Conservation (phyloP, 53 echinoderm and acorn worm species). For the Zoroaster sp. region DNA sequence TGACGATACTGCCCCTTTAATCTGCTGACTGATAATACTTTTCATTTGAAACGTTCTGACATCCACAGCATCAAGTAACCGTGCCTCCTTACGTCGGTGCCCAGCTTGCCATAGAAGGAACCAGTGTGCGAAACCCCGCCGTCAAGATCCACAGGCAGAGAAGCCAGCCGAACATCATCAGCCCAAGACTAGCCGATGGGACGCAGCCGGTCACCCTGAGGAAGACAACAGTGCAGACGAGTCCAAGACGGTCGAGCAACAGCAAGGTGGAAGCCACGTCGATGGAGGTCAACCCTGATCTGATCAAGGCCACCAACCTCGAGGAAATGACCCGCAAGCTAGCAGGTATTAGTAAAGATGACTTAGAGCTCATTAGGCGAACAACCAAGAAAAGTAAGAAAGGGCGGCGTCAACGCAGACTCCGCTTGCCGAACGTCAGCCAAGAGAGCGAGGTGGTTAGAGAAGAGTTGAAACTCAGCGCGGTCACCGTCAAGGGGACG, state of each 20-base stretch:
- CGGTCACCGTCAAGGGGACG: constrained; percentile 39
- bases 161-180: constrained; percentile 74
- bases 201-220: background rate
- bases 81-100: constrained; percentile 89
- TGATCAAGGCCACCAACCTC: constrained; percentile 65
- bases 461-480: constrained; percentile 61
- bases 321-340: constrained; percentile 92
- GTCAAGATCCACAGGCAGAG: constrained; percentile 70
- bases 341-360: constrained; percentile 86
- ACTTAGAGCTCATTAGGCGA: constrained; percentile 54
- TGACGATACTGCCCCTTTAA: too few species aligned
- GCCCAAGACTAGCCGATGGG: constrained; percentile 46
- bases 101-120: constrained; percentile 74
- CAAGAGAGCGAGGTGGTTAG: constrained; percentile 53
- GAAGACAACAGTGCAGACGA: constrained; percentile 5
- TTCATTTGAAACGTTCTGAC: too few species aligned
- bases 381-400: constrained; percentile 16
- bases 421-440: constrained; percentile 29
- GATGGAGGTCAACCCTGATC: constrained; percentile 12
- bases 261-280: constrained; percentile 39
- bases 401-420: constrained; percentile 33
- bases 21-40: too few species aligned
- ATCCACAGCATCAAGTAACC: constrained; percentile 65
- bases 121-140: constrained; percentile 69
- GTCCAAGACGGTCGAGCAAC: background rate